Conservation (phyloP, 2,888 invertebrate genomes). For the Odontocerum albicorne region DNA sequence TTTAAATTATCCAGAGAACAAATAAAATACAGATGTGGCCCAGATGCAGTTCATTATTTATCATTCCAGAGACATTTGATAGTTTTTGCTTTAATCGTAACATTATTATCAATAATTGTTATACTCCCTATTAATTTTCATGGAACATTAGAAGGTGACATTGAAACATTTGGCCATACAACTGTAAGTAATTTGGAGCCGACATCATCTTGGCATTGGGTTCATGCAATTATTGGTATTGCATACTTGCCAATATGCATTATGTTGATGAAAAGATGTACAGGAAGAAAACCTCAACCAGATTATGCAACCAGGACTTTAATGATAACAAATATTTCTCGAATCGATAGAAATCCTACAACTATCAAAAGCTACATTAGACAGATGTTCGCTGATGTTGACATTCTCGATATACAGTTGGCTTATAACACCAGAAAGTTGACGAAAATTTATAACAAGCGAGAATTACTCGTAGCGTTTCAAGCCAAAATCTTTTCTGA, state of each 20-base stretch:
- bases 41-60: constrained; percentile 91
- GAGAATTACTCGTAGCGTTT: constrained; percentile 71
- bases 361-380: constrained; percentile 70
- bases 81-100: constrained; percentile 77
- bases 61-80: constrained; percentile 92
- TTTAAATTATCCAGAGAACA: constrained; percentile 75
- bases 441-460: constrained; percentile 71
- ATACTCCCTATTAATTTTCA: constrained; percentile 91
- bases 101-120: constrained; percentile 74
- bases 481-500: constrained; percentile 83
- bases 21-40: constrained; percentile 79
- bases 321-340: constrained; percentile 87
- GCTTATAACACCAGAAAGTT: constrained; percentile 86
- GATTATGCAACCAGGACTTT: constrained; percentile 78
- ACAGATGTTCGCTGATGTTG: constrained; percentile 84
- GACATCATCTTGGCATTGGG: constrained; percentile 81
- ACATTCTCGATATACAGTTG: constrained; percentile 83
- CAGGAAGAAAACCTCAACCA: constrained; percentile 70
- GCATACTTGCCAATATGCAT: constrained; percentile 82
- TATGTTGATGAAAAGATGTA: constrained; percentile 82
- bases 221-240: constrained; percentile 83
- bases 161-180: constrained; percentile 83
- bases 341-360: constrained; percentile 71
- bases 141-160: constrained; percentile 71
- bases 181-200: constrained; percentile 85